Conservation (phyloP, 2,888 invertebrate genomes). For the Enchytraeus crypticus region DNA sequence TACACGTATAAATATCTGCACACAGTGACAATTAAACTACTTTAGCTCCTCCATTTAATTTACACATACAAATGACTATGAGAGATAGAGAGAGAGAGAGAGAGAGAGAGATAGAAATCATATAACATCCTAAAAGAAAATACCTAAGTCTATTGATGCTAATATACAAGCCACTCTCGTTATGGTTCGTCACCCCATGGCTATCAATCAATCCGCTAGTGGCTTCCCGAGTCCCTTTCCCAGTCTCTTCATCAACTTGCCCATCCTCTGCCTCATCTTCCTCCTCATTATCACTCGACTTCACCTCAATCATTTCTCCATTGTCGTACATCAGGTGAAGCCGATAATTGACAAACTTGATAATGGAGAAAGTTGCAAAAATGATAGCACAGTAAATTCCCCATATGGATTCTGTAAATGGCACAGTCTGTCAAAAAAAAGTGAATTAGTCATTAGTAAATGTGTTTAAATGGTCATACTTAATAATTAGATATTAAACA, state of each 20-base stretch:
- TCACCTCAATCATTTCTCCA: slow-evolving; percentile 59
- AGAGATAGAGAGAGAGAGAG: too few species aligned
- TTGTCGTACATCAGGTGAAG: slow-evolving; percentile 90
- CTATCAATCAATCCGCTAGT: neutral
- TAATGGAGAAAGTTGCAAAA: slow-evolving; percentile 65
- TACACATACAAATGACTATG: too few species aligned
- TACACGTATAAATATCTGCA: too few species aligned
- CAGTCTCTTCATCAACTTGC: slow-evolving; percentile 4
- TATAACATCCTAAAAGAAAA: too few species aligned
- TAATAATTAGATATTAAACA: too few species aligned
- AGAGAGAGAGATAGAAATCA: too few species aligned
- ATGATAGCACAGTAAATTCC: slow-evolving; percentile 74
- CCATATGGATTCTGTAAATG: slow-evolving; percentile 74
- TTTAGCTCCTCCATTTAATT: too few species aligned
- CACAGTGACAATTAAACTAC: too few species aligned
- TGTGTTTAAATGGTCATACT: too few species aligned
- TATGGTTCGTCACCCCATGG: neutral
- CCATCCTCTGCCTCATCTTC: slow-evolving; percentile 10
- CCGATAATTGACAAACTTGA: slow-evolving; percentile 80
- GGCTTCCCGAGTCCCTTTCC: neutral
- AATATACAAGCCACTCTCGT: too few species aligned
- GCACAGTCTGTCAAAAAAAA: slow-evolving; percentile 65
- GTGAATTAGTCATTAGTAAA: too few species aligned
- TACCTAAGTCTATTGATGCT: too few species aligned
- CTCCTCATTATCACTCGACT: slow-evolving; percentile 13